Conservation (phyloP, 92 coral and sea anemone species). For the Anthopleura xanthogrammica region DNA sequence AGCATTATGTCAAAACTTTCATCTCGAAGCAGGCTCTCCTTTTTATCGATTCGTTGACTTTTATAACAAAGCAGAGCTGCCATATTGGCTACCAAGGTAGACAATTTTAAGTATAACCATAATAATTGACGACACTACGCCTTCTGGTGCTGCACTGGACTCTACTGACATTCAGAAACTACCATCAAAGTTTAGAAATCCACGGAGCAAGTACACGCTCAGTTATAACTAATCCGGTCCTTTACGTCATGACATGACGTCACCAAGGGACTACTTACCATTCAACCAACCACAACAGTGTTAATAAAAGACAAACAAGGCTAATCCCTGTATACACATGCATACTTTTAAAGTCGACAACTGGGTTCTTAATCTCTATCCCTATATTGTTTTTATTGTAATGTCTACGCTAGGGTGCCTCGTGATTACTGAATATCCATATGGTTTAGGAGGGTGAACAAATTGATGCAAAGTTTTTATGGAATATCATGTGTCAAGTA, state of each 20-base stretch:
- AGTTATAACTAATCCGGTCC: not conserved
- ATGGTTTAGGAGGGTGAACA: not conserved
- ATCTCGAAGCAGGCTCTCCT: too few relatives aligned
- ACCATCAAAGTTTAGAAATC: too few relatives aligned
- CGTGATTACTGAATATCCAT: not conserved
- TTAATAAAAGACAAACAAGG: not conserved
- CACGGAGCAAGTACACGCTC: not conserved
- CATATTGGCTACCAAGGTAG: too few relatives aligned
- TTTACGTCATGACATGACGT: not conserved
- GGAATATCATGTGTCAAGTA: not conserved
- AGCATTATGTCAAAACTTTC: too few relatives aligned
- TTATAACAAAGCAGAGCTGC: too few relatives aligned
- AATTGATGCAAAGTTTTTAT: not conserved
- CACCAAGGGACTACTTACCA: not conserved
- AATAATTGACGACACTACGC: too few relatives aligned
- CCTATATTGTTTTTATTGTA: conserved; percentile 1
- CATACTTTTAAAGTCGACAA: not conserved
- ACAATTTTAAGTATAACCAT: too few relatives aligned
- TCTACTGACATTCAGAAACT: too few relatives aligned
- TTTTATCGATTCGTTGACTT: too few relatives aligned
- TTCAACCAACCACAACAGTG: not conserved
- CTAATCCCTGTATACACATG: conserved; percentile 1
- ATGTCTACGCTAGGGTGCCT: not conserved
- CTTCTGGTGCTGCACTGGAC: too few relatives aligned
- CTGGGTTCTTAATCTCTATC: not conserved